Base-by-base conservation (phyloP, 2,797 vertebrate species). In the Phalanger gymnotis region DNA sequence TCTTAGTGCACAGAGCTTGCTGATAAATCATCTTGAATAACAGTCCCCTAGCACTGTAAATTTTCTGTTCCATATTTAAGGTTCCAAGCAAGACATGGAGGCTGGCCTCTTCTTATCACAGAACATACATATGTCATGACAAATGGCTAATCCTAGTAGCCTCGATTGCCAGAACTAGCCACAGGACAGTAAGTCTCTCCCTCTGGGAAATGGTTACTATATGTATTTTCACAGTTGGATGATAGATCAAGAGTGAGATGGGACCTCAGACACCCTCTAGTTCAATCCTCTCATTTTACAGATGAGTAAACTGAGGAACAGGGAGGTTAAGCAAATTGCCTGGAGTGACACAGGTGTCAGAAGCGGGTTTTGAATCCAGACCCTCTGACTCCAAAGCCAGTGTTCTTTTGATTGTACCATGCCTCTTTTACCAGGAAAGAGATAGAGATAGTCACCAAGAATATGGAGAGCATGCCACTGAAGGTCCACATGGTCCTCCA, bases 31-130 rank as follows among this genome's bases (percentile, higher is more conserved):
- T 57, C 28, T 66, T 34, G 52, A 93, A n/a, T 22, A 11, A n/a
- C 2, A 91, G 55, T 58, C 30, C 25, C 94, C 28, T 91, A 54
- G 91, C 53, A 92, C 66, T 40, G 0, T 19, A 91, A 11, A 91
- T 53, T 93, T 61, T 91, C 54, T 93, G 81, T 30, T 93, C 92
- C 47, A 93, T 28, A 27, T 16, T n/a, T 91, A 52, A 90, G 22
- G 57, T 94, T 93, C 91, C n/a, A 47, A 55, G 31, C n/a, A 91
- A 94, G 89, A 81, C 6, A 1, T 55, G 91, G 53, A 40, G n/a
- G 61, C 94, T 47, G 3, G 89, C 40, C 27, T 12, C 28, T 54
- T 91, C n/a, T 92, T 53, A 90, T 53, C 89, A 55, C 2, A 55
- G 93, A 47, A 58, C 54, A 89, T 11, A 30, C 13, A 1, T 40